A percentile compares a stretch with the other conserved stretches of the same genome.
Conservation (phyloP, 37 sponge, comb jelly and placozoan species). For the Ephydatia muelleri region DNA sequence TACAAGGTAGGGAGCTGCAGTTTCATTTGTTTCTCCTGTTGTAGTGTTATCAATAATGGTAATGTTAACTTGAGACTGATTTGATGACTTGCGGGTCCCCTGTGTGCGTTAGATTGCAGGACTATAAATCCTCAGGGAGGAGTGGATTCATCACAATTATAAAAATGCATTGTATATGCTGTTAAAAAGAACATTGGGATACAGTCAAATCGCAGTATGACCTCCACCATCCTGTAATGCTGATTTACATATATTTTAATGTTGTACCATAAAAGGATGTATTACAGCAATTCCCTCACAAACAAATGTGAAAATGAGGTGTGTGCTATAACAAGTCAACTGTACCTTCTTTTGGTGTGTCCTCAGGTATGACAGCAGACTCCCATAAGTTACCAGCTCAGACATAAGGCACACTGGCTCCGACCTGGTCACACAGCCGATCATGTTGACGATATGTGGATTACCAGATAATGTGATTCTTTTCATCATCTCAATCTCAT, state of each 20-base stretch:
- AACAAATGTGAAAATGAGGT: not conserved
- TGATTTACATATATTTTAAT: no score
- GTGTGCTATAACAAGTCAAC: no score
- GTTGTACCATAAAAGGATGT: not conserved
- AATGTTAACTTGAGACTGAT: no score
- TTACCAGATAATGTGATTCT: constrained; percentile 44
- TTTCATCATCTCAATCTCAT: constrained; percentile 77
- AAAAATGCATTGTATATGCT: no score
- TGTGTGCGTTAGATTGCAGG: no score
- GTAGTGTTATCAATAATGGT: not conserved
- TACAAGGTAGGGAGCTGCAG: not conserved
- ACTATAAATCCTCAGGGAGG: no score
- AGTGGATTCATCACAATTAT: no score
- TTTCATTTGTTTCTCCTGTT: no score
- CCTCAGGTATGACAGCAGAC: constrained; percentile 56
- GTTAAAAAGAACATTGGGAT: no score
- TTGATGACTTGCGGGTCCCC: no score
- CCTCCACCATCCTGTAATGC: no score
- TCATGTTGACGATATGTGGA: constrained; percentile 63
- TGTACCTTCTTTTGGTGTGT: not conserved
- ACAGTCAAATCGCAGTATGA: no score
- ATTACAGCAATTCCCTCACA: not conserved
- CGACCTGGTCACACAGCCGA: constrained; percentile 67
- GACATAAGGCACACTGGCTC: constrained; percentile 70
- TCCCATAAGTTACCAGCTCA: constrained; percentile 63